Percentiles rank a stretch among this genome's conserved stretches.
Conservation (phyloP, 2,113 vertebrate species). For the Coptodon rendalli region DNA sequence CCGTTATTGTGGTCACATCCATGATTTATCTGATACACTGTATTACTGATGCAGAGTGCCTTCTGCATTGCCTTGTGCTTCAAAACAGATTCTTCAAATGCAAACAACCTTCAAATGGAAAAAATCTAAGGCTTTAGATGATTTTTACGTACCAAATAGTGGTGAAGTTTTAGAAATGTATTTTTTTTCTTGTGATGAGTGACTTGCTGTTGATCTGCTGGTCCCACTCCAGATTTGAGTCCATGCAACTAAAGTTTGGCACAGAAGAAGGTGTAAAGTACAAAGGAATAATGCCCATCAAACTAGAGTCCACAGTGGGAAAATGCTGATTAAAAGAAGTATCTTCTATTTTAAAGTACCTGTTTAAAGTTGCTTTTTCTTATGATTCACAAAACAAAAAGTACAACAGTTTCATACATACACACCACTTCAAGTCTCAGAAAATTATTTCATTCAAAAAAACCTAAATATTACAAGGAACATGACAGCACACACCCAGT, state of each 20-base stretch:
- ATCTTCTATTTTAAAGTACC: neutral
- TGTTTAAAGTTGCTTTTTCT: neutral
- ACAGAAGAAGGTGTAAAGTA: conserved; percentile 13
- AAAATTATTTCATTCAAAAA: neutral
- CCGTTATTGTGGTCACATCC: neutral
- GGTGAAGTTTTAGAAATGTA: neutral
- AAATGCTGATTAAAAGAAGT: neutral
- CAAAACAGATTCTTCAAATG: neutral
- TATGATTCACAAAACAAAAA: conserved; percentile 15
- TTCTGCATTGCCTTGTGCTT: neutral
- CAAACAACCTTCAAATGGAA: neutral
- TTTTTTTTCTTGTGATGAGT: neutral
- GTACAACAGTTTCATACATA: neutral
- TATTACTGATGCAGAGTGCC: neutral
- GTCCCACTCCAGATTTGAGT: neutral
- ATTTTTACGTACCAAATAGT: neutral
- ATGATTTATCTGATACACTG: neutral
- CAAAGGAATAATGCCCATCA: conserved; percentile 21
- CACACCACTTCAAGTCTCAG: conserved; percentile 41
- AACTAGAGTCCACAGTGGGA: neutral
- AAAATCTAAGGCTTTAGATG: neutral
- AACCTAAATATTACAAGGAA: neutral
- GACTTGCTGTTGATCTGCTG: neutral
- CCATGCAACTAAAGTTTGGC: conserved; percentile 42
- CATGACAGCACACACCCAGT: neutral